Evolutionary conservation across 2,113 vertebrate genomes (phyloP).

Genomic region (human (Homo sapiens)): DNA sequence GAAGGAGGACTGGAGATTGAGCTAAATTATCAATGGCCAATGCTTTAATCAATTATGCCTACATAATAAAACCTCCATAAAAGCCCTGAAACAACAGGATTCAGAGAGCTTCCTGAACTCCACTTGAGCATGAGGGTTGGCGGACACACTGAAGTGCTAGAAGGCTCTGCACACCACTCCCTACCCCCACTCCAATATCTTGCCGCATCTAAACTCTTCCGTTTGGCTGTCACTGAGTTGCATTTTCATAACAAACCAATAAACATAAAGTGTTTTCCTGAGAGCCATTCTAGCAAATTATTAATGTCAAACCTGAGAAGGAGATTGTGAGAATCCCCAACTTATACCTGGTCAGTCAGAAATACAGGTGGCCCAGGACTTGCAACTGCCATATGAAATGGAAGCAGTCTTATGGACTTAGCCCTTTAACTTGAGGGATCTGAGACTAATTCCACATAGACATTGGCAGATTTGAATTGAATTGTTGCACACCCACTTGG

Average conservation of each 20-base stretch:
- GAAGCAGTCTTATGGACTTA: background rate
- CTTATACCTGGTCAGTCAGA: conserved; percentile 11
- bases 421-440: background rate
- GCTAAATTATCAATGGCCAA: background rate
- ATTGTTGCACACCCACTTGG: background rate
- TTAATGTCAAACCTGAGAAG: background rate
- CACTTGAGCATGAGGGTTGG: background rate
- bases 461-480: background rate
- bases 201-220: background rate
- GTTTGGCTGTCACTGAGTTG: background rate
- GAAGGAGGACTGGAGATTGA: background rate
- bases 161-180: background rate
- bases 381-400: background rate
- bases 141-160: background rate
- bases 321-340: background rate
- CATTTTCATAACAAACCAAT: conserved; percentile 19
- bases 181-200: background rate
- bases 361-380: background rate
- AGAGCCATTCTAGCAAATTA: background rate
- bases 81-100: background rate
- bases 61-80: conserved; percentile 21
- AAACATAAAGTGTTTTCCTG: conserved; percentile 10
- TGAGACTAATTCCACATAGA: background rate
- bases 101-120: background rate
- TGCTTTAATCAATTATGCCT: background rate